These are phyloP conservation scores for Pseudomugil gertrudae DNA, from an alignment of 2,797 vertebrate species.

Conservation along the genomic window DNA sequence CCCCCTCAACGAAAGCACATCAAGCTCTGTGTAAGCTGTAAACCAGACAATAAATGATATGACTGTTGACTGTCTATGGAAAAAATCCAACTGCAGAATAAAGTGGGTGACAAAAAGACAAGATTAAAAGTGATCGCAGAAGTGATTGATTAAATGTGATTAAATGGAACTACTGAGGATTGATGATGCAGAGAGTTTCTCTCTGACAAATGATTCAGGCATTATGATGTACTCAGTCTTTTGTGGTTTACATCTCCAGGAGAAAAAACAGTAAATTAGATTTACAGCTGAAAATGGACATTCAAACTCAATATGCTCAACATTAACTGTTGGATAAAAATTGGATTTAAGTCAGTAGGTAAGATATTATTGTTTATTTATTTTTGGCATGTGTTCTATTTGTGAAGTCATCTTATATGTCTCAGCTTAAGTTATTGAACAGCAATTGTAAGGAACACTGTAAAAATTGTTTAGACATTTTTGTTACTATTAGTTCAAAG, in stretches of 20 bases:
- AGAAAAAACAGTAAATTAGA: constrained; percentile 23
- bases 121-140: constrained; percentile 61
- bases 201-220: constrained; percentile 53
- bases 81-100: constrained; percentile 60
- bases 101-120: constrained; percentile 66
- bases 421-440: not conserved
- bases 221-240: constrained; percentile 49
- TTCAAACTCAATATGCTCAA: constrained; percentile 20
- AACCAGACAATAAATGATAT: constrained; percentile 72
- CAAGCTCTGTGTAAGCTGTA: constrained; percentile 69
- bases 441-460: not conserved
- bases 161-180: constrained; percentile 58
- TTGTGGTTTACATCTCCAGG: constrained; percentile 40
- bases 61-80: constrained; percentile 46
- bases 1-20: constrained; percentile 64
- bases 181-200: constrained; percentile 45
- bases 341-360: not conserved
- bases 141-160: constrained; percentile 70
- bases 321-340: not conserved
- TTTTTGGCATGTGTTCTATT: not conserved
- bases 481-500: not conserved
- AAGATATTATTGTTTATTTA: not conserved
- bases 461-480: not conserved
- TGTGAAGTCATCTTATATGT: not conserved
- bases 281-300: constrained; percentile 30